A percentile compares a stretch with the other conserved stretches of the same genome.
These are phyloP conservation scores for Bagarius yarrelli DNA, from an alignment of 2,113 vertebrate genomes.

Conservation along the genomic window DNA sequence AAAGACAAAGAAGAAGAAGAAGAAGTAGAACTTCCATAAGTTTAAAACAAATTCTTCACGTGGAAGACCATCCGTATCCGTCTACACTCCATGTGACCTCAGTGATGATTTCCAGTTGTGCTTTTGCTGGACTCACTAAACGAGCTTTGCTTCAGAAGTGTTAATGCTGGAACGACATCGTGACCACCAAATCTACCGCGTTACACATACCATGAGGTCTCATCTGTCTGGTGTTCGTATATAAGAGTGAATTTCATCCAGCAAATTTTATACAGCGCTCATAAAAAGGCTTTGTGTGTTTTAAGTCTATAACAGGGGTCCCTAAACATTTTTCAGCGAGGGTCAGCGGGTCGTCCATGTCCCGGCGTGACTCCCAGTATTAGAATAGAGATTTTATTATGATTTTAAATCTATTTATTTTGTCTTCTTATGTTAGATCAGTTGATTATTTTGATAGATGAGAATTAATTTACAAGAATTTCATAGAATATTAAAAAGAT, in stretches of 20 bases:
- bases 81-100: not conserved
- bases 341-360: too few species aligned
- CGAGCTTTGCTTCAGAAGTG: not conserved
- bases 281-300: not conserved
- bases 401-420: too few species aligned
- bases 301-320: too few species aligned
- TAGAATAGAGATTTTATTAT: too few species aligned
- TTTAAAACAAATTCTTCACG: too few species aligned
- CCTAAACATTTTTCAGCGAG: too few species aligned
- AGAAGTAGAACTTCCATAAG: too few species aligned
- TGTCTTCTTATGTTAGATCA: too few species aligned
- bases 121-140: not conserved
- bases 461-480: too few species aligned
- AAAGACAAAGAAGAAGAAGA: not conserved
- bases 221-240: not conserved
- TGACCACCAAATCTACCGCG: not conserved
- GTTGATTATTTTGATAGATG: too few species aligned
- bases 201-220: not conserved
- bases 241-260: not conserved
- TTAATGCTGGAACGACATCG: not conserved
- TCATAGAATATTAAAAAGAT: too few species aligned
- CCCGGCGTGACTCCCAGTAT: too few species aligned
- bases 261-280: slow-evolving; percentile 20
- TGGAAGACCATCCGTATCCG: not conserved
- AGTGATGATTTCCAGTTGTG: not conserved